These are phyloP conservation scores for Drepana falcataria DNA, from an alignment of 2,888 invertebrate genomes.

Conservation along the genomic window DNA sequence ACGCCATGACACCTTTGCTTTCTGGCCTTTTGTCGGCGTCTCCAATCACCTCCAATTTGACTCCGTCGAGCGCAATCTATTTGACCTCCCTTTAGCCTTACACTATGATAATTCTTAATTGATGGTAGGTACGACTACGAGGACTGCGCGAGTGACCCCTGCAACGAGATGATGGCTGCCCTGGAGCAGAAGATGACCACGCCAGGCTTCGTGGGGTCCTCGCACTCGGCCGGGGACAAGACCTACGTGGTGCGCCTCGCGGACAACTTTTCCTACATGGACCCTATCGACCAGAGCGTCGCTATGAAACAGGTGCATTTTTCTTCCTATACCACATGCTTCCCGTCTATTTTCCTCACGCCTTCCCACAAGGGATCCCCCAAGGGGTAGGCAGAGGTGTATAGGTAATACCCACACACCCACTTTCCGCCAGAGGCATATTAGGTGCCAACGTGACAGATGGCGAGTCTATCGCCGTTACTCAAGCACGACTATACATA, in stretches of 20 bases:
- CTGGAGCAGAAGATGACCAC: constrained; percentile 85
- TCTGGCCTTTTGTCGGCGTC: too few relatives aligned
- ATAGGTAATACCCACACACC: too few relatives aligned
- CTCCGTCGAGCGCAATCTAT: too few relatives aligned
- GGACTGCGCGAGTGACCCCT: constrained; percentile 92
- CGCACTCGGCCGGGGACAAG: constrained; percentile 78
- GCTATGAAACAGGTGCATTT: constrained; percentile 88
- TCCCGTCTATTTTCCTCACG: too few relatives aligned
- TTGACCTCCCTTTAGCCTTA: too few relatives aligned
- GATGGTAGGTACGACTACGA: constrained; percentile 95
- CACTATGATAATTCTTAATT: too few relatives aligned
- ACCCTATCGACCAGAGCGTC: constrained; percentile 95
- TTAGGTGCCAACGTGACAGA: too few relatives aligned
- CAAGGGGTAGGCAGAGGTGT: not conserved
- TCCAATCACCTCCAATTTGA: too few relatives aligned
- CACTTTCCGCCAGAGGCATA: too few relatives aligned
- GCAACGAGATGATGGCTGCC: constrained; percentile 92
- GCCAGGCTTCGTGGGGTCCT: constrained; percentile 80
- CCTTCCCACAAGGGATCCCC: not conserved
- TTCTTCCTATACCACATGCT: not conserved
- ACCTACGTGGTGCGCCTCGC: constrained; percentile 87
- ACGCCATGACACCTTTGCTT: too few relatives aligned
- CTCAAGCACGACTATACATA: too few relatives aligned
- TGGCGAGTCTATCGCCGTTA: too few relatives aligned
- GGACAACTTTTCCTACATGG: constrained; percentile 97